phyloP scores from a whole-genome alignment of 2,797 vertebrate genomes.

The Trachops cirrhosus region DNA sequence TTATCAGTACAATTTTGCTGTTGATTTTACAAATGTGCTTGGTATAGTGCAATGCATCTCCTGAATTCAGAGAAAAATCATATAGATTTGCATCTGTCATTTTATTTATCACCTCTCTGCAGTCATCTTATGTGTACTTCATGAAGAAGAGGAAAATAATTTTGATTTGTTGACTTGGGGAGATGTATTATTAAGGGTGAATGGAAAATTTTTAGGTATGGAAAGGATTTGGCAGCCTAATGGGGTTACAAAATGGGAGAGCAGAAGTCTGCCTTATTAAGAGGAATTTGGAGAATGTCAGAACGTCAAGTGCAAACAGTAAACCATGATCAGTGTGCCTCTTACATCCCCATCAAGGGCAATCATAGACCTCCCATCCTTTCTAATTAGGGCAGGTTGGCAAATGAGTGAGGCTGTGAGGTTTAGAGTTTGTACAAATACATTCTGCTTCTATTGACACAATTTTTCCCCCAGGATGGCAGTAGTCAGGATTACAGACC shows the following conservation, averaged over 20 bases:
- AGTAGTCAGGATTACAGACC: conserved; percentile 33
- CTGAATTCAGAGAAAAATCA: conserved; percentile 43
- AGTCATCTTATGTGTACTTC: conserved; percentile 47
- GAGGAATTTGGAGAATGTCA: neutral
- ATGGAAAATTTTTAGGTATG: conserved; percentile 41
- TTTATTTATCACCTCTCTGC: conserved; percentile 71
- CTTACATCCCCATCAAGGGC: conserved; percentile 29
- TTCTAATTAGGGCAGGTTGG: conserved; percentile 54
- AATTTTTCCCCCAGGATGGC: neutral
- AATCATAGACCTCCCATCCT: conserved; percentile 33
- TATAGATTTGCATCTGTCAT: conserved; percentile 69
- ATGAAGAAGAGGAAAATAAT: conserved; percentile 58
- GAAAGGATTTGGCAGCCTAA: conserved; percentile 36
- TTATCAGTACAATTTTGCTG: conserved; percentile 26
- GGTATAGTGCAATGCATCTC: conserved; percentile 28
- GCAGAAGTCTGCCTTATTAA: conserved; percentile 8
- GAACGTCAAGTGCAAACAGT: conserved; percentile 31
- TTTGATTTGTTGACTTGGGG: conserved; percentile 68
- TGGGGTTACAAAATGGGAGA: conserved; percentile 15
- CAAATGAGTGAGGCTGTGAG: conserved; percentile 7
- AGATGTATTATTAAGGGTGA: neutral
- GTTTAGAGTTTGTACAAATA: conserved; percentile 10
- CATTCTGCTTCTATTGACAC: conserved; percentile 5
- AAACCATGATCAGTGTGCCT: conserved; percentile 36
- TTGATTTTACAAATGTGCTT: conserved; percentile 61